Percentiles rank a stretch among this genome's conserved stretches.
Conservation (phyloP, 2,797 vertebrate species). For the Euthynnus affinis region DNA sequence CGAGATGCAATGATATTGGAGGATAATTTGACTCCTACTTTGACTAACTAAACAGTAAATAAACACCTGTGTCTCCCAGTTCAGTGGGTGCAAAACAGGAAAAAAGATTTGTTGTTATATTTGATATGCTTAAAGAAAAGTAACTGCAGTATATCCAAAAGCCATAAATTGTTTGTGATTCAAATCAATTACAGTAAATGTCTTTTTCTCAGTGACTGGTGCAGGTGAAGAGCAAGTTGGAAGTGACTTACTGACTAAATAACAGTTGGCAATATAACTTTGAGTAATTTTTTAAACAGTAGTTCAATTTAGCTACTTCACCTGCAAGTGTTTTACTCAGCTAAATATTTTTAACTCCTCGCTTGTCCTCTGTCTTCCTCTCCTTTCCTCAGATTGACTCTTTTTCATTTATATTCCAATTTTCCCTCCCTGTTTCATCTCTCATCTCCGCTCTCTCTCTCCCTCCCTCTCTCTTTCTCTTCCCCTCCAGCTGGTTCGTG, state of each 20-base stretch:
- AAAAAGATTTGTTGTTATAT: background rate
- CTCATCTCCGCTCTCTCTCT: background rate
- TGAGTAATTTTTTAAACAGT: background rate
- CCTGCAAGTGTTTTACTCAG: background rate
- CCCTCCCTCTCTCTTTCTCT: too few species aligned
- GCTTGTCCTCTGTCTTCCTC: background rate
- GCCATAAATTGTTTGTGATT: background rate
- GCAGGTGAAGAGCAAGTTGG: background rate
- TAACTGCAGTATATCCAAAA: background rate
- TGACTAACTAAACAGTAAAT: background rate
- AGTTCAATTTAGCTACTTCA: background rate
- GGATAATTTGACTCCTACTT: background rate
- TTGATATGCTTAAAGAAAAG: background rate
- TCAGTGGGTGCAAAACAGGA: background rate
- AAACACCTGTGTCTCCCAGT: background rate
- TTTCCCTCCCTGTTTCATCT: background rate
- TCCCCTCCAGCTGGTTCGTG: slow-evolving; percentile 91
- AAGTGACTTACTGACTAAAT: background rate
- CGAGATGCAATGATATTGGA: background rate
- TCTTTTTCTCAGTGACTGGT: background rate
- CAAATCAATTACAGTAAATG: background rate
- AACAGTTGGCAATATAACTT: background rate
- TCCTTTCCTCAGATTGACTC: background rate
- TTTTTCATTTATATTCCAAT: background rate
- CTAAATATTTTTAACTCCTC: background rate